Conservation (phyloP, 2,113 vertebrate species). For the Chitala chitala region DNA sequence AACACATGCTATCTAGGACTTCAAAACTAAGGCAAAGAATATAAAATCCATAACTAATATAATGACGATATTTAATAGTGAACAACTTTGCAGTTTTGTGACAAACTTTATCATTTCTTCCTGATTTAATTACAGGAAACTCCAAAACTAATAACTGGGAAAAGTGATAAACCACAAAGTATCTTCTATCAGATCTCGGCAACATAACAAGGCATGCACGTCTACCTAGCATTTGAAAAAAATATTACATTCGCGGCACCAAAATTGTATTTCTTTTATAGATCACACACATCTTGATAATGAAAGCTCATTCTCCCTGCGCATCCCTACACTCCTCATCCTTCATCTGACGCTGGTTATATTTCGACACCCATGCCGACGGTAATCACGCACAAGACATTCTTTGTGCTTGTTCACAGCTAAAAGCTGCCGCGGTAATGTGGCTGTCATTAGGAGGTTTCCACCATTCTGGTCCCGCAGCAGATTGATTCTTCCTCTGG, state of each 20-base stretch:
- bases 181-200: neutral
- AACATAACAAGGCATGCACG: neutral
- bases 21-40: too few relatives aligned
- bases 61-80: neutral
- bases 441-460: neutral
- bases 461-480: neutral
- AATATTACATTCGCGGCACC: neutral
- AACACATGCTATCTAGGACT: too few relatives aligned
- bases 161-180: neutral
- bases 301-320: neutral
- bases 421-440: neutral
- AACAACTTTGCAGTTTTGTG: neutral
- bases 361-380: neutral
- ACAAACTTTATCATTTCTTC: neutral
- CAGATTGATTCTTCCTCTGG: neutral
- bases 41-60: too few relatives aligned
- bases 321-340: neutral
- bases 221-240: slow-evolving; percentile 11
- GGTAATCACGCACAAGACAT: neutral
- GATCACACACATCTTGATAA: neutral
- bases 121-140: neutral
- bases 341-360: neutral
- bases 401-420: neutral
- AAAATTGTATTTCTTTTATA: neutral
- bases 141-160: too few relatives aligned